These are phyloP conservation scores for Melanitta fusca DNA, from an alignment of 2,797 vertebrate genomes.

Conservation along the genomic window DNA sequence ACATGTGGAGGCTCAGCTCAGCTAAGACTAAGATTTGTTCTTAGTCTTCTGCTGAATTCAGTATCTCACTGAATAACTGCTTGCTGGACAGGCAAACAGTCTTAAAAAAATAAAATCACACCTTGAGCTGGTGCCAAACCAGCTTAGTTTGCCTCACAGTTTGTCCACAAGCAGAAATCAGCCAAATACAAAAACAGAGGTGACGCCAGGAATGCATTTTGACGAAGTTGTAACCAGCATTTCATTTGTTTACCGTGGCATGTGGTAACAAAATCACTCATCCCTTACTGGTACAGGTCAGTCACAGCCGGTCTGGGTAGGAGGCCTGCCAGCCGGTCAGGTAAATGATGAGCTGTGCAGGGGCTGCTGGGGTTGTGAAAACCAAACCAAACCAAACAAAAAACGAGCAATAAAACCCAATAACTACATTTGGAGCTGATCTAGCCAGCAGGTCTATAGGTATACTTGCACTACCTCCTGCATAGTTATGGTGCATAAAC, in stretches of 20 bases:
- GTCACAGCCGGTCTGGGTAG: background rate
- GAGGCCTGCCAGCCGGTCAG: background rate
- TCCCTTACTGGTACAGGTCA: background rate
- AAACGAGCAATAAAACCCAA: no score
- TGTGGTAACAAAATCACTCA: background rate
- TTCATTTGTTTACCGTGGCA: slow-evolving; percentile 6
- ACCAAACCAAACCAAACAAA: no score
- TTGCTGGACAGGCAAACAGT: background rate
- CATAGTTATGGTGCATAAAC: background rate
- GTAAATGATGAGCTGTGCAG: slow-evolving; percentile 4
- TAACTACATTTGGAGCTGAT: background rate
- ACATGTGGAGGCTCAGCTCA: background rate
- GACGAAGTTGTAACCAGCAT: background rate
- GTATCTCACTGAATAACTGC: background rate
- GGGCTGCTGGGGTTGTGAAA: background rate
- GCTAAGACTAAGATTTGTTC: background rate
- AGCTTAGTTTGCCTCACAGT: background rate
- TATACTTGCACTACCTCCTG: background rate
- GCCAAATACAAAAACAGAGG: background rate
- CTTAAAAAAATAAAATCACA: background rate
- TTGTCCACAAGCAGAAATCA: background rate
- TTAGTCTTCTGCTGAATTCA: background rate
- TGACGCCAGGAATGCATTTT: background rate
- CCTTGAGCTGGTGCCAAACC: background rate
- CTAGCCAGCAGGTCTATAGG: background rate